Evolutionary conservation across 2,888 invertebrate species (phyloP).

Genomic region (Orthosia incerta): DNA sequence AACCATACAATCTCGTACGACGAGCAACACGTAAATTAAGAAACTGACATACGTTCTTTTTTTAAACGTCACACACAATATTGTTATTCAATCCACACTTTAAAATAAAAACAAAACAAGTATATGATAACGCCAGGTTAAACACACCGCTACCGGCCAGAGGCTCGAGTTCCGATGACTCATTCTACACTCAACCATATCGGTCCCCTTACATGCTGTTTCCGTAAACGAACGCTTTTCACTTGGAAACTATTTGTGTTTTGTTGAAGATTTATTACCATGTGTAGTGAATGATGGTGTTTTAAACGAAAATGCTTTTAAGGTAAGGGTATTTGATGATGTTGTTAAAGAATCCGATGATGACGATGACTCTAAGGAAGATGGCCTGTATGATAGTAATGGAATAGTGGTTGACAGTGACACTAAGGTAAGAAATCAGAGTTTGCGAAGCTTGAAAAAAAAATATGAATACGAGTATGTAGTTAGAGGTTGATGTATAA

Average conservation of each 20-base stretch:
- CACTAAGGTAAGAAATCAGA: conserved; percentile 4
- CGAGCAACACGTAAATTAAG: not conserved
- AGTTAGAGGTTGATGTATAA: not conserved
- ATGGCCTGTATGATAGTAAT: not conserved
- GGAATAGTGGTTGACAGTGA: no score
- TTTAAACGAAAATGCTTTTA: conserved; percentile 19
- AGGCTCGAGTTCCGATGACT: conserved; percentile 25
- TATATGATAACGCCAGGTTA: conserved; percentile 17
- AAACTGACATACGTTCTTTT: not conserved
- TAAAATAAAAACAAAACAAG: conserved; percentile 16
- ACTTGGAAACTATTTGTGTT: conserved; percentile 33
- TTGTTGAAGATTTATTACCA: conserved; percentile 25
- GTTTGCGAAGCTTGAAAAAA: conserved; percentile 23
- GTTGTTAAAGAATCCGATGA: no score
- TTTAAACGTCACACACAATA: not conserved
- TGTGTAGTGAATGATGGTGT: conserved; percentile 4
- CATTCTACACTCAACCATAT: conserved; percentile 16
- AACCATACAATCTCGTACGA: not conserved
- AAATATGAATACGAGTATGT: not conserved
- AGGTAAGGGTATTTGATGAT: not conserved
- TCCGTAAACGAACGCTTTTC: conserved; percentile 41
- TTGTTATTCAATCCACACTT: not conserved
- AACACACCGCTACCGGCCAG: conserved; percentile 6
- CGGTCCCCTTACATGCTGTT: conserved; percentile 12
- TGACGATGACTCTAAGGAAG: no score